A percentile compares a stretch with the other conserved stretches of the same genome.
Conservation (phyloP, 1,140 invertebrate genomes). For the Drosophila pallidifrons region DNA sequence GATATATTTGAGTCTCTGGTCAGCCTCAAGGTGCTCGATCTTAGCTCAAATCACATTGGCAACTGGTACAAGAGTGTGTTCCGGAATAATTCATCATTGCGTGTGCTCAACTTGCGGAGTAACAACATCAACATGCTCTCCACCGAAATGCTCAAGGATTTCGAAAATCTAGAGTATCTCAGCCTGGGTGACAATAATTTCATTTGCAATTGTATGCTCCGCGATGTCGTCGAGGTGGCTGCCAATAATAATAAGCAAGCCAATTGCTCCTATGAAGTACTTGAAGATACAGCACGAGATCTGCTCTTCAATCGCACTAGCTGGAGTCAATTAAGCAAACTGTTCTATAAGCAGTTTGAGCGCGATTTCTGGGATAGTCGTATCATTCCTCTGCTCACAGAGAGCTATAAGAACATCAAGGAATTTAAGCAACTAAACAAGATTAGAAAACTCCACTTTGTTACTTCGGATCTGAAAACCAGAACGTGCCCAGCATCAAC, state of each 20-base stretch:
- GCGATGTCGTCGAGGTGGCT: conserved; percentile 85
- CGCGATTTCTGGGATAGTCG: conserved; percentile 49
- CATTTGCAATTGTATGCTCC: conserved; percentile 86
- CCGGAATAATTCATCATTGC: conserved; percentile 77
- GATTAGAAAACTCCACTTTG: conserved; percentile 53
- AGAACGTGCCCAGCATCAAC: conserved; percentile 35
- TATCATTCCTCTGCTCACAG: conserved; percentile 46
- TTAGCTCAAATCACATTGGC: conserved; percentile 85
- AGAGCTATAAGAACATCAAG: conserved; percentile 61
- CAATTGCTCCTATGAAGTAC: conserved; percentile 56
- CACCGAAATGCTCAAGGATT: conserved; percentile 85
- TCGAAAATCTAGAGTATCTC: conserved; percentile 74
- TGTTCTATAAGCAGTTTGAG: conserved; percentile 24
- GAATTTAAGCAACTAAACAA: conserved; percentile 54
- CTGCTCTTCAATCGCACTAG: conserved; percentile 31
- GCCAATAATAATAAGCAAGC: conserved; percentile 68
- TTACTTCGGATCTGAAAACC: conserved; percentile 3
- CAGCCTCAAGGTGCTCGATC: conserved; percentile 85
- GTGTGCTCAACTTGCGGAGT: conserved; percentile 84
- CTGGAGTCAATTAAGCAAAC: not conserved
- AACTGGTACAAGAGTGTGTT: conserved; percentile 85
- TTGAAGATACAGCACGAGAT: conserved; percentile 15
- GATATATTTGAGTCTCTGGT: conserved; percentile 66
- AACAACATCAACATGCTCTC: conserved; percentile 87
- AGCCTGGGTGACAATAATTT: conserved; percentile 86